Evolutionary conservation across 2,888 invertebrate species (phyloP).

Genomic region (Watsonalla cultraria): DNA sequence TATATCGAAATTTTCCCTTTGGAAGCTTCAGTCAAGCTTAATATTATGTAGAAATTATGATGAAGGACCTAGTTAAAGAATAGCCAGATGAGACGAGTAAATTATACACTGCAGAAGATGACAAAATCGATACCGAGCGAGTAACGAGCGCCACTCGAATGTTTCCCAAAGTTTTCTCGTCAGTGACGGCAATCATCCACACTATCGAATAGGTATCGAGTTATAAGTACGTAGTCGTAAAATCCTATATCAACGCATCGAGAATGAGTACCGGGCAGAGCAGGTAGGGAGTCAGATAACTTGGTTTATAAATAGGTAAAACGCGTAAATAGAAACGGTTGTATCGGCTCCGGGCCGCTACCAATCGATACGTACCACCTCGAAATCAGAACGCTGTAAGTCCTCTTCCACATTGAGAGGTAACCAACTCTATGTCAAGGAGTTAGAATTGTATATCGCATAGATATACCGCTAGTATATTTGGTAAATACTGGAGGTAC

Average conservation of each 20-base stretch:
- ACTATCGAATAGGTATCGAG: neutral
- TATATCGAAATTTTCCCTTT: too few relatives aligned
- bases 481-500: slow-evolving; percentile 30
- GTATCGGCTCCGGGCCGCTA: slow-evolving; percentile 67
- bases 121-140: slow-evolving; percentile 9
- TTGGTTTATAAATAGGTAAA: slow-evolving; percentile 75
- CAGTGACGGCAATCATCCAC: slow-evolving; percentile 3
- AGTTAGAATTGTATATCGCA: slow-evolving; percentile 19
- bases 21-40: too few relatives aligned
- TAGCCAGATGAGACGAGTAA: too few relatives aligned
- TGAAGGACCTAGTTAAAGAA: too few relatives aligned
- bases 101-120: slow-evolving; percentile 6
- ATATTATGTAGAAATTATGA: too few relatives aligned
- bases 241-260: slow-evolving; percentile 10
- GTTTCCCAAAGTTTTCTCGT: slow-evolving; percentile 15
- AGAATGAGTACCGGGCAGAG: slow-evolving; percentile 36
- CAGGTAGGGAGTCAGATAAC: slow-evolving; percentile 67
- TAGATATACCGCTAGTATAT: slow-evolving; percentile 22
- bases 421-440: slow-evolving; percentile 20
- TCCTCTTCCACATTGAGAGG: slow-evolving; percentile 16
- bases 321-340: slow-evolving; percentile 74
- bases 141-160: slow-evolving; percentile 6
- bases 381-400: slow-evolving; percentile 33
- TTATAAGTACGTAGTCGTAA: neutral
- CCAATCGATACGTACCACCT: slow-evolving; percentile 66